Percentiles rank a stretch among this genome's conserved stretches.
Evolutionary conservation across 2,888 invertebrate species (phyloP).

Genomic region (Netelia inedita): DNA sequence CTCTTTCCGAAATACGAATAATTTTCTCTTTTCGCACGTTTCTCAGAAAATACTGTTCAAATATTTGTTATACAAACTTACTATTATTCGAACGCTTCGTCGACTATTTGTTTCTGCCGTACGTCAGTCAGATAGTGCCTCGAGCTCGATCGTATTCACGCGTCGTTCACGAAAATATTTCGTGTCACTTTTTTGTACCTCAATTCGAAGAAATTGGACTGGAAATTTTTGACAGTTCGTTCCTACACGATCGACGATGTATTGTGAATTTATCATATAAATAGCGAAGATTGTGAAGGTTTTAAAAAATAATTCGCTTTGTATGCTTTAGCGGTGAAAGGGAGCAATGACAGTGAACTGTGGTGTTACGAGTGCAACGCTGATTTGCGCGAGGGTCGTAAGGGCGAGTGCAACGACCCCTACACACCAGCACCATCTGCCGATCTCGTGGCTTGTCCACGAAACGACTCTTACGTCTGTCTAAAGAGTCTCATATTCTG

Average conservation of each 20-base stretch:
- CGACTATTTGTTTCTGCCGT: neutral
- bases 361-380: conserved; percentile 79
- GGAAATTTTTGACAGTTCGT: neutral
- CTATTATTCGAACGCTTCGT: conserved; percentile 2
- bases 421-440: conserved; percentile 70
- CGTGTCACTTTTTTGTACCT: neutral
- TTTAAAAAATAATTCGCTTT: neutral
- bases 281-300: neutral
- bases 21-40: conserved; percentile 3
- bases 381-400: conserved; percentile 71
- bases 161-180: neutral
- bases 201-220: neutral
- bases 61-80: neutral
- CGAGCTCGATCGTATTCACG: neutral
- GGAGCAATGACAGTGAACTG: conserved; percentile 59
- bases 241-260: neutral
- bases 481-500: conserved; percentile 76
- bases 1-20: neutral
- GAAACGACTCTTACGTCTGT: conserved; percentile 76
- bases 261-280: neutral
- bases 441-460: conserved; percentile 74
- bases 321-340: conserved; percentile 43
- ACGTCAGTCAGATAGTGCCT: neutral
- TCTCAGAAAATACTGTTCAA: neutral
- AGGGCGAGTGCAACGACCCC: conserved; percentile 78